Conservation (phyloP, 2,797 vertebrate species). For the Notoglanidium macrostoma region DNA sequence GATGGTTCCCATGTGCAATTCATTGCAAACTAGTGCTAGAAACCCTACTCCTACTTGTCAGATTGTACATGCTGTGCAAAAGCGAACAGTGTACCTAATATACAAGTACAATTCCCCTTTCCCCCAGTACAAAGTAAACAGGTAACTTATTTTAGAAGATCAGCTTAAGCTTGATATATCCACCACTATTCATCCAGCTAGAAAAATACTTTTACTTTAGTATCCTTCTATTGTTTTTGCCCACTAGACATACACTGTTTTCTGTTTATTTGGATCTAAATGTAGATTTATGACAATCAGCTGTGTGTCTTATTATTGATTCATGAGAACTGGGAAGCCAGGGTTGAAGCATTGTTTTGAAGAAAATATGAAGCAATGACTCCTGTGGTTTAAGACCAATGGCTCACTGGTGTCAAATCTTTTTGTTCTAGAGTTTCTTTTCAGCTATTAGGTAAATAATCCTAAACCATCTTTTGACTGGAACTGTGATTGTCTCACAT, state of each 20-base stretch:
- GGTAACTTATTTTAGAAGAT: not conserved
- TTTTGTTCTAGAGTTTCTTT: not conserved
- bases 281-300: slow-evolving; percentile 2
- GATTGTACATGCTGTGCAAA: not conserved
- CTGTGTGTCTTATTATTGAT: not conserved
- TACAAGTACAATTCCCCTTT: no score
- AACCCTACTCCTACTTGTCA: not conserved
- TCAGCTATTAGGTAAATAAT: slow-evolving; percentile 7
- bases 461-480: not conserved
- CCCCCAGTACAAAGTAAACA: no score
- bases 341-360: not conserved
- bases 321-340: not conserved
- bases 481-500: slow-evolving; percentile 6
- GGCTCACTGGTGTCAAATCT: not conserved
- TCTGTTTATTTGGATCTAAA: slow-evolving; percentile 28
- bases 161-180: not conserved
- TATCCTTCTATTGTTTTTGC: slow-evolving; percentile 8
- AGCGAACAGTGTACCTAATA: not conserved
- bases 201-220: not conserved
- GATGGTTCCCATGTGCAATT: not conserved
- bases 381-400: not conserved
- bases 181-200: not conserved
- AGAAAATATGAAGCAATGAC: not conserved
- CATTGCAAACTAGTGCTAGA: not conserved
- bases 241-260: not conserved